Conservation (phyloP, 1,140 invertebrate genomes). For the Neodiprion virginianus region DNA sequence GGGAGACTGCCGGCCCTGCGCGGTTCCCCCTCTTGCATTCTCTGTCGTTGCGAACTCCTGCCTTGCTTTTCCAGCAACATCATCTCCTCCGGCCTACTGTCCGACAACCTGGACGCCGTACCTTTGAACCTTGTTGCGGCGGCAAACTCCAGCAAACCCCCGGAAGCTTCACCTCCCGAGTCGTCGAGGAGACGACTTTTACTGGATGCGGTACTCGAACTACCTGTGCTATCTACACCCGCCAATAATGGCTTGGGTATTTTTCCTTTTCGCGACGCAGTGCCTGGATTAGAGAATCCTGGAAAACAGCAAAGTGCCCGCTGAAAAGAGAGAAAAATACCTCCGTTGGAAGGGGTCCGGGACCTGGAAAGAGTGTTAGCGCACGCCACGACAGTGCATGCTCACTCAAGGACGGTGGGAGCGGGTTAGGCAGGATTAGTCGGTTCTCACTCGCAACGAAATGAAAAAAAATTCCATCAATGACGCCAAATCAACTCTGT, state of each 20-base stretch:
- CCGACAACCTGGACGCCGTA: constrained; percentile 52
- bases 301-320: constrained; percentile 87
- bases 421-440: constrained; percentile 25
- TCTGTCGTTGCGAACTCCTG: constrained; percentile 74
- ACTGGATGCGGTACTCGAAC: constrained; percentile 62
- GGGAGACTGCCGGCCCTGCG: constrained; percentile 65
- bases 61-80: constrained; percentile 79
- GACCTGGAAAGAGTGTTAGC: constrained; percentile 61
- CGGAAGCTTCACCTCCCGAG: constrained; percentile 53
- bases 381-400: constrained; percentile 59
- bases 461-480: constrained; percentile 21
- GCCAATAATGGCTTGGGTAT: constrained; percentile 82
- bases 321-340: constrained; percentile 69
- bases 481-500: constrained; percentile 25
- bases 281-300: constrained; percentile 83
- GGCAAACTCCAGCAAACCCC: constrained; percentile 52
- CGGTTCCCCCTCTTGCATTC: constrained; percentile 65
- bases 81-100: constrained; percentile 69
- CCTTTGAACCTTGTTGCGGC: constrained; percentile 55
- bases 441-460: constrained; percentile 26
- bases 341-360: constrained; percentile 59
- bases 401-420: constrained; percentile 39
- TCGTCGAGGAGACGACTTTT: constrained; percentile 63
- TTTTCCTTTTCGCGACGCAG: constrained; percentile 82
- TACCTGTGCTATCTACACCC: constrained; percentile 67